Percentiles rank a stretch among this genome's conserved stretches.
phyloP scores from a whole-genome alignment of 2,113 vertebrate genomes.

The Pholis gunnellus region DNA sequence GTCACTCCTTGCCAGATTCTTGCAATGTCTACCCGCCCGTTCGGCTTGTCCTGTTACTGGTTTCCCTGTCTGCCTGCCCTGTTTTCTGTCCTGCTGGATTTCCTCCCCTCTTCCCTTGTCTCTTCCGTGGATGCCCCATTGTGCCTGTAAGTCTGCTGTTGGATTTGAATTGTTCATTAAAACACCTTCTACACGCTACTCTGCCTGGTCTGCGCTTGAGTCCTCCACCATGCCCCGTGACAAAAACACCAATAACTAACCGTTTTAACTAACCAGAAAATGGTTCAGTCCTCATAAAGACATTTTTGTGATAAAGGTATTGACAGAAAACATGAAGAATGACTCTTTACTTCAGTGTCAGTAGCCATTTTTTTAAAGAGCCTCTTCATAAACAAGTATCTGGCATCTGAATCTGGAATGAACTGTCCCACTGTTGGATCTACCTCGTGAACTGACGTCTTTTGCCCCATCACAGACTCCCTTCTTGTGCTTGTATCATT shows the following conservation, averaged over 20 bases:
- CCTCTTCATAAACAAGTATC: background rate
- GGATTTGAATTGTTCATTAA: too few species aligned
- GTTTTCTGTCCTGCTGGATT: too few species aligned
- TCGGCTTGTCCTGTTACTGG: too few species aligned
- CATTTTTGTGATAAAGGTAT: background rate
- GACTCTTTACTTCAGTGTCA: background rate
- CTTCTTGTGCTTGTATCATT: slow-evolving; percentile 19
- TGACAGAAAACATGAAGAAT: background rate
- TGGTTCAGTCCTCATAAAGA: background rate
- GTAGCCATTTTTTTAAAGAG: background rate
- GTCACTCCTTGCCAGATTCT: too few species aligned
- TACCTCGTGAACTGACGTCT: background rate
- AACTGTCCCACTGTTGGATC: background rate
- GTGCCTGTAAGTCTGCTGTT: too few species aligned
- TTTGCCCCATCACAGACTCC: background rate
- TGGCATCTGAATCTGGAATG: background rate
- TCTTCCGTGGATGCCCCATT: too few species aligned
- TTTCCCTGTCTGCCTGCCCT: too few species aligned
- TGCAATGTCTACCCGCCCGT: too few species aligned
- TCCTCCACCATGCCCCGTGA: too few species aligned
- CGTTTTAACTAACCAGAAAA: background rate
- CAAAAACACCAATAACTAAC: background rate
- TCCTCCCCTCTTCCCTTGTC: too few species aligned
- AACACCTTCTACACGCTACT: too few species aligned
- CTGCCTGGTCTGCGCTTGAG: too few species aligned